Evolutionary conservation across 2,113 vertebrate species (phyloP).

Genomic region (Hippocampus abdominalis): DNA sequence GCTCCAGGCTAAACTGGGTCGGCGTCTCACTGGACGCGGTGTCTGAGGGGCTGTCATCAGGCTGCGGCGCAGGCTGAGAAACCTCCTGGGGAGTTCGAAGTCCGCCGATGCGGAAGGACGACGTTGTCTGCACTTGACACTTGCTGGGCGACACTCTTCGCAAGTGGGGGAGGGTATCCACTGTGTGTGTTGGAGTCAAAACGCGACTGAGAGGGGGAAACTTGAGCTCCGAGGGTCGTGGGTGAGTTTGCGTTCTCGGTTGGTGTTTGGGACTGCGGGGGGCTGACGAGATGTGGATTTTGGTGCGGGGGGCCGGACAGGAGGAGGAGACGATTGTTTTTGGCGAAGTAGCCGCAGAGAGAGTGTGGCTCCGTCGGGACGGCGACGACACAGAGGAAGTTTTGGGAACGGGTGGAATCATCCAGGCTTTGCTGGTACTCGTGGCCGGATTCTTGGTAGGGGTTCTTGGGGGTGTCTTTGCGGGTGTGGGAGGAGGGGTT

Average conservation of each 20-base stretch:
- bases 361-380: slow-evolving; percentile 56
- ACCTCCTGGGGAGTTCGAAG: slow-evolving; percentile 56
- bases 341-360: slow-evolving; percentile 47
- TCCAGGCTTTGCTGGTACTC: slow-evolving; percentile 68
- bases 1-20: slow-evolving; percentile 72
- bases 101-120: slow-evolving; percentile 79
- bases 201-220: slow-evolving; percentile 80
- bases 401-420: slow-evolving; percentile 60
- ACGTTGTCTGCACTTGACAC: slow-evolving; percentile 85
- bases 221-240: slow-evolving; percentile 80
- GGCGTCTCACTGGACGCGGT: slow-evolving; percentile 70
- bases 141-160: slow-evolving; percentile 86
- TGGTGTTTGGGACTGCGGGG: slow-evolving; percentile 78
- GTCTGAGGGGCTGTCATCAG: slow-evolving; percentile 62
- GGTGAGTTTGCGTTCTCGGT: slow-evolving; percentile 33
- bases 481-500: slow-evolving; percentile 49
- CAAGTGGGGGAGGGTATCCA: slow-evolving; percentile 86
- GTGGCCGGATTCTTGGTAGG: slow-evolving; percentile 47
- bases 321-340: slow-evolving; percentile 59
- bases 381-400: slow-evolving; percentile 45
- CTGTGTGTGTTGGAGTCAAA: slow-evolving; percentile 79
- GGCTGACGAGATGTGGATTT: slow-evolving; percentile 52
- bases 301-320: slow-evolving; percentile 64
- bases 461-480: slow-evolving; percentile 54
- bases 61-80: slow-evolving; percentile 20